Percentiles rank a stretch among this genome's conserved stretches.
Conservation (phyloP, 64 coral and sea anemone genomes). For the Porites australiensis region DNA sequence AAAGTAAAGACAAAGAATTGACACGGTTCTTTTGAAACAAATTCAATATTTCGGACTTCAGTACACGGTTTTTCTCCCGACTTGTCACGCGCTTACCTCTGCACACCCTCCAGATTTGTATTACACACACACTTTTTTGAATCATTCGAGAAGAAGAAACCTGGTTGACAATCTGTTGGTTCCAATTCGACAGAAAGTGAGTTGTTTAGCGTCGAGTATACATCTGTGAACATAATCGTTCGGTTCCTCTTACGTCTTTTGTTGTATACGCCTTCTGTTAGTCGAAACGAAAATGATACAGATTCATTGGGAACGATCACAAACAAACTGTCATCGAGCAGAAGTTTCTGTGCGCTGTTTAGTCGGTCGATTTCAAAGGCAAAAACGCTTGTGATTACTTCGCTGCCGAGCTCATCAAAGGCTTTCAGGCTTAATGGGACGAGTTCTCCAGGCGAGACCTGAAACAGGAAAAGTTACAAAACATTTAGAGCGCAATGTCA, state of each 20-base stretch:
- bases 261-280: background rate
- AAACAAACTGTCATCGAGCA: slow-evolving; percentile 14
- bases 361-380: background rate
- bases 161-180: background rate
- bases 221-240: background rate
- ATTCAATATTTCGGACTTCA: too few relatives aligned
- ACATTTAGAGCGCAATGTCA: too few relatives aligned
- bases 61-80: too few relatives aligned
- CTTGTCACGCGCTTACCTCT: background rate
- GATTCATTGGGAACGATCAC: slow-evolving; percentile 63
- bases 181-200: background rate
- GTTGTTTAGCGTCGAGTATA: background rate
- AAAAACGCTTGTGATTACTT: slow-evolving; percentile 59
- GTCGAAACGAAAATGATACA: slow-evolving; percentile 52
- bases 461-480: background rate
- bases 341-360: background rate
- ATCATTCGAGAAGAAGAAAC: background rate
- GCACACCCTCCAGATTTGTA: background rate
- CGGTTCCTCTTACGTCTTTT: background rate
- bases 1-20: too few relatives aligned
- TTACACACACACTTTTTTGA: background rate
- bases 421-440: slow-evolving; percentile 57
- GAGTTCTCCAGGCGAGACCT: slow-evolving; percentile 85
- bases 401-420: slow-evolving; percentile 69
- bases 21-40: too few relatives aligned